These are phyloP conservation scores for Seriola aureovittata DNA, from an alignment of 2,113 vertebrate genomes.

Conservation along the genomic window DNA sequence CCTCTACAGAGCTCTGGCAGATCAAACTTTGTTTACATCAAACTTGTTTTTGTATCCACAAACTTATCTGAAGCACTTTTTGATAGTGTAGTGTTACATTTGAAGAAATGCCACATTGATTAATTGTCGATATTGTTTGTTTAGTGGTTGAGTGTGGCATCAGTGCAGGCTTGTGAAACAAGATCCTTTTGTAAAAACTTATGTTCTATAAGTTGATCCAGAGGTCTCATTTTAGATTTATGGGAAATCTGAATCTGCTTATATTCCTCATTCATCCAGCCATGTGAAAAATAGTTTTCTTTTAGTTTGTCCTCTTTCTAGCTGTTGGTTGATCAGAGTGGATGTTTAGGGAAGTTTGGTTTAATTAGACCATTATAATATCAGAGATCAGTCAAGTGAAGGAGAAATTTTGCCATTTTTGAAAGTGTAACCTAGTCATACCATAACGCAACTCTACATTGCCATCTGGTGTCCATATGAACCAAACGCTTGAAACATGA, in stretches of 20 bases:
- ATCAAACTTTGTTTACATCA: slow-evolving; percentile 83
- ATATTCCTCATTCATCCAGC: slow-evolving; percentile 66
- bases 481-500: slow-evolving; percentile 73
- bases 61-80: slow-evolving; percentile 85
- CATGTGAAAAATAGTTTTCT: slow-evolving; percentile 63
- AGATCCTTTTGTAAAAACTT: slow-evolving; percentile 69
- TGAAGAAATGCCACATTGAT: slow-evolving; percentile 79
- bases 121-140: slow-evolving; percentile 74
- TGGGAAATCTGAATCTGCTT: slow-evolving; percentile 60
- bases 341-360: slow-evolving; percentile 58
- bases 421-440: slow-evolving; percentile 69
- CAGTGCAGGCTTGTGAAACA: slow-evolving; percentile 70
- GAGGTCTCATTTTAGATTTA: slow-evolving; percentile 45
- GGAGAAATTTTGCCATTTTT: slow-evolving; percentile 56
- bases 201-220: slow-evolving; percentile 53
- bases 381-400: slow-evolving; percentile 62
- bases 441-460: slow-evolving; percentile 55
- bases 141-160: slow-evolving; percentile 65
- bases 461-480: slow-evolving; percentile 71
- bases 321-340: slow-evolving; percentile 62
- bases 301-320: slow-evolving; percentile 65
- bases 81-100: slow-evolving; percentile 80
- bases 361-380: slow-evolving; percentile 45
- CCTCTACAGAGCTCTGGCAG: slow-evolving; percentile 75
- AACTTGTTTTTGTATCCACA: slow-evolving; percentile 75